Conservation (phyloP, 1,140 invertebrate genomes). For the Tenebrio molitor region DNA sequence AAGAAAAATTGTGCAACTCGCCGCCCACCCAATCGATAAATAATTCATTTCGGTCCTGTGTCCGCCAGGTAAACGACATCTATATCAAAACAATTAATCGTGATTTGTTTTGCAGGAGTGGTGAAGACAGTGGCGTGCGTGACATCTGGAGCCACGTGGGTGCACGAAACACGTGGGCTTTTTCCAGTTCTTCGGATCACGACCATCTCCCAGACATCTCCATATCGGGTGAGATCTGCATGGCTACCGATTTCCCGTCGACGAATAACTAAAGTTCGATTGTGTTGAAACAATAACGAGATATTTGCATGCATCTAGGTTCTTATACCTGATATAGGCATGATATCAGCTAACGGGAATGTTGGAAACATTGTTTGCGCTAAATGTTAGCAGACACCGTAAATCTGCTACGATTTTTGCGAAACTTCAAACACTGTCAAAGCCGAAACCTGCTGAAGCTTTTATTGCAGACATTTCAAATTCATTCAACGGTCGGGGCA, state of each 20-base stretch:
- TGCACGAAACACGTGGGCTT: constrained; percentile 54
- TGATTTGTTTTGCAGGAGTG: constrained; percentile 53
- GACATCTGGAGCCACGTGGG: constrained; percentile 54
- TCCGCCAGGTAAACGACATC: constrained; percentile 49
- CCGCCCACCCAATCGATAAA: constrained; percentile 41
- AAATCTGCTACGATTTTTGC: background rate
- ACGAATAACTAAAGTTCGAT: constrained; percentile 14
- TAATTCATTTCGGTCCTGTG: constrained; percentile 41
- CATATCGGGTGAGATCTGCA: constrained; percentile 55
- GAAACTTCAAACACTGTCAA: background rate
- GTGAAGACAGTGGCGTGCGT: constrained; percentile 53
- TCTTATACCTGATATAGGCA: constrained; percentile 13
- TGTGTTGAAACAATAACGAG: constrained; percentile 34
- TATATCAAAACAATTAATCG: constrained; percentile 53
- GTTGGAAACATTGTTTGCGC: background rate
- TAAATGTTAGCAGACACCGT: background rate
- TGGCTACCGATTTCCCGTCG: constrained; percentile 14
- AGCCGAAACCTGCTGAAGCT: background rate
- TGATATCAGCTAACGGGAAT: constrained; percentile 11
- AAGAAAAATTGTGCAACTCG: constrained; percentile 10
- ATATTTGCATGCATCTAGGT: constrained; percentile 31
- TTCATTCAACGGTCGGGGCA: background rate
- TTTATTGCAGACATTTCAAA: background rate
- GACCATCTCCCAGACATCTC: constrained; percentile 49
- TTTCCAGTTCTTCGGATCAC: constrained; percentile 44